Evolutionary conservation across 2,888 invertebrate genomes (phyloP).

Genomic region (Crocallis elinguaria): DNA sequence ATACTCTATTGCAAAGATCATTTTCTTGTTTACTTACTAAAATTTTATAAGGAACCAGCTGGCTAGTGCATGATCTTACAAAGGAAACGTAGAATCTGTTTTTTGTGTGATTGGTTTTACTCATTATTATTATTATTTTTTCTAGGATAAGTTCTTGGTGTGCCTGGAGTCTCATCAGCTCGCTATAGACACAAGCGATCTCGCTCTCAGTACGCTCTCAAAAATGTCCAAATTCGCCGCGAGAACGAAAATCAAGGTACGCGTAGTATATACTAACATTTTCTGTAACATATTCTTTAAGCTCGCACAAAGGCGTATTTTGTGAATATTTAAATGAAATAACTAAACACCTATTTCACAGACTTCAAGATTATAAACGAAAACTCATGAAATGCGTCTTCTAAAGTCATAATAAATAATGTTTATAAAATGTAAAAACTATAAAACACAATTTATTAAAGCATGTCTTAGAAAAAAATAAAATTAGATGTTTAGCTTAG

Average conservation of each 20-base stretch:
- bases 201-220: slow-evolving; percentile 93
- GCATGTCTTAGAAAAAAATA: slow-evolving; percentile 32
- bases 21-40: too few relatives aligned
- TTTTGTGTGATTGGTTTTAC: too few relatives aligned
- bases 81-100: too few relatives aligned
- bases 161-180: slow-evolving; percentile 92
- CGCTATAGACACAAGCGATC: slow-evolving; percentile 94
- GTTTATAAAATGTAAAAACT: slow-evolving; percentile 21
- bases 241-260: slow-evolving; percentile 91
- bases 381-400: slow-evolving; percentile 19
- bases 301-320: slow-evolving; percentile 21
- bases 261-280: slow-evolving; percentile 17
- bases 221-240: slow-evolving; percentile 96
- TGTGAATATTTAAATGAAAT: background rate
- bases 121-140: slow-evolving; percentile 23
- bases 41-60: too few relatives aligned
- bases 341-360: background rate
- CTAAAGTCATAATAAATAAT: background rate
- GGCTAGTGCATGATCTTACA: too few relatives aligned
- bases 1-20: too few relatives aligned
- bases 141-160: slow-evolving; percentile 92
- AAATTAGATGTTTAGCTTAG: slow-evolving; percentile 35
- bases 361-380: background rate
- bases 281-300: background rate
- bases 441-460: slow-evolving; percentile 22